Evolutionary conservation across 2,888 invertebrate genomes (phyloP), one percentile per base, ranked within the genome.

Genomic region (Cecidostiba fungosa): DNA sequence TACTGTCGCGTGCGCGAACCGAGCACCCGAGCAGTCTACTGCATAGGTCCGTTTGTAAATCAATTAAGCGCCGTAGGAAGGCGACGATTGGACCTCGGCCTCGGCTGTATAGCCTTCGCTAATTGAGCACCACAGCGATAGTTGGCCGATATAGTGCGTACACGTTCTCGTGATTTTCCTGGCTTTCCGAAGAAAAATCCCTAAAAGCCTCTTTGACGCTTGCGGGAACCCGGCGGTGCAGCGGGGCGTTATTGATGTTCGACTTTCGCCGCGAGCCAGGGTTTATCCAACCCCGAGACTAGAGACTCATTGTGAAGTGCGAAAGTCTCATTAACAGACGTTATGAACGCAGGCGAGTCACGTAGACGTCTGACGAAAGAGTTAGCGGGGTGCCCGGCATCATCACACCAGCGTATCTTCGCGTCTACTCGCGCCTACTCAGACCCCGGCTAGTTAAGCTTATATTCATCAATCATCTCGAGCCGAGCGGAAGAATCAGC

Each of bases 1-100:
- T 66, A 77, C 74, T 78, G 84, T 84, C 79, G 78, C 84, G 84
- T 78, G 81, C 50, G 43, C 66, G 85, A n/a, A n/a, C n/a, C 43
- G 8, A 77, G 14, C 69, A 19, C 54, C n/a, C n/a, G 2, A 59
- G 54, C 54, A n/a, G n/a, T 77, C 73, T 23, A 69, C 29, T 73
- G 87, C 85, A 87, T 79, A 84, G 86, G 87, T 36, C 87, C 89
- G 89, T 90, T 90, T 89, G 89, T 89, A 90, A 90, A 90, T 90
- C 90, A 90, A 90, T 90, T 90, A 90, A 90, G 89, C 84, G 32
- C 36, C 69, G n/a, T n/a, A 10, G 36, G 39, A 50, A 69, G 83
- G 86, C 84, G 84, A 73, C 69, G 81, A 84, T 72, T 86, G 84
- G 80, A 6, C 66, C 32, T 39, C 39, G 19, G n/a, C n/a, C n/a